Evolutionary conservation across 2,113 vertebrate genomes (phyloP).

Genomic region (Elephas maximus): DNA sequence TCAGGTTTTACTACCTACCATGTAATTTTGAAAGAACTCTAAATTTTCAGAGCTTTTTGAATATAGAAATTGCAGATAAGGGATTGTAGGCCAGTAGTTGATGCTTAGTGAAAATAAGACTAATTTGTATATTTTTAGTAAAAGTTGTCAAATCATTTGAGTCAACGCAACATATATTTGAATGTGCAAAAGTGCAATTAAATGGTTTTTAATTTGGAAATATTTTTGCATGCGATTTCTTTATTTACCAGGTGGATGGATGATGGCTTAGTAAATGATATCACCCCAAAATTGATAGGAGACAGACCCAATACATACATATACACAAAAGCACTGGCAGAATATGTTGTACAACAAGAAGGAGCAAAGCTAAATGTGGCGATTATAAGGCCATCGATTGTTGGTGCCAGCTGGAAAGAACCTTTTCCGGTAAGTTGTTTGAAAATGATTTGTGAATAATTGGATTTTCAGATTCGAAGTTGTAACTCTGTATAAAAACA

Average conservation of each 20-base stretch:
- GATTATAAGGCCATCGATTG: slow-evolving; percentile 97
- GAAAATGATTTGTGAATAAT: slow-evolving; percentile 55
- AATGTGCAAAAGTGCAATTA: slow-evolving; percentile 44
- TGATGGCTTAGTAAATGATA: slow-evolving; percentile 94
- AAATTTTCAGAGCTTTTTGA: slow-evolving; percentile 31
- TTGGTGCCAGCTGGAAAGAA: slow-evolving; percentile 99
- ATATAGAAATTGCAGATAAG: background rate
- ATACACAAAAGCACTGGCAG: slow-evolving; percentile 97
- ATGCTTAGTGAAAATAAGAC: slow-evolving; percentile 52
- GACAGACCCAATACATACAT: slow-evolving; percentile 97
- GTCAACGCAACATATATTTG: background rate
- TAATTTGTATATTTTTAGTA: background rate
- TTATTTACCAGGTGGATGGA: slow-evolving; percentile 97
- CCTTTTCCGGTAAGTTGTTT: slow-evolving; percentile 96
- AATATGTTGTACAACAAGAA: slow-evolving; percentile 97
- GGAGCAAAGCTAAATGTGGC: slow-evolving; percentile 95
- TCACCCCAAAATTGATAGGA: slow-evolving; percentile 96
- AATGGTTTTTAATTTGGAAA: slow-evolving; percentile 56
- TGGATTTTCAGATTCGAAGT: slow-evolving; percentile 55
- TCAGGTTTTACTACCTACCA: slow-evolving; percentile 26
- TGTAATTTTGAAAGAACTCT: slow-evolving; percentile 52
- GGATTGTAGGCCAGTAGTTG: slow-evolving; percentile 17
- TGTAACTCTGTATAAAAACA: slow-evolving; percentile 28
- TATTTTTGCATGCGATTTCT: slow-evolving; percentile 77
- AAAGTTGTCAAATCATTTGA: slow-evolving; percentile 48